Conservation (phyloP, 2,113 vertebrate genomes). For the Aphyosemion australe region DNA sequence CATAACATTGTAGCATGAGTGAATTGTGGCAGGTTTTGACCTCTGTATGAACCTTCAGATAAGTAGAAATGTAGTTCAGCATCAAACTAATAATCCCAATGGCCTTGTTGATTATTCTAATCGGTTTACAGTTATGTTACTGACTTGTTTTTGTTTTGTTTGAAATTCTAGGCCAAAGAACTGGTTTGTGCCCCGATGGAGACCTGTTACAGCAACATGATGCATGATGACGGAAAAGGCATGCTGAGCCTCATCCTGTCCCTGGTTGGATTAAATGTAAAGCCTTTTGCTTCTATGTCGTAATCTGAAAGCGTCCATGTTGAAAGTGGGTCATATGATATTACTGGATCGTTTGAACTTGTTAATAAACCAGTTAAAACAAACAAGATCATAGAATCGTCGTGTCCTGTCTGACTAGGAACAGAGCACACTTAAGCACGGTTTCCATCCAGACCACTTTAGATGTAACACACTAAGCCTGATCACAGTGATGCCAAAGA, state of each 20-base stretch:
- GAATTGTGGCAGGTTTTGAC: too few relatives aligned
- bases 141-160: neutral
- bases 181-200: constrained; percentile 88
- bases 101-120: neutral
- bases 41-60: too few relatives aligned
- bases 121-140: neutral
- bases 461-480: too few relatives aligned
- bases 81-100: neutral
- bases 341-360: too few relatives aligned
- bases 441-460: too few relatives aligned
- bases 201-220: constrained; percentile 88
- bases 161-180: constrained; percentile 77
- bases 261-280: constrained; percentile 90
- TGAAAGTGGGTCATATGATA: neutral
- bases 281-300: neutral
- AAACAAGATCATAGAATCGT: too few relatives aligned
- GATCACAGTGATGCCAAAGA: too few relatives aligned
- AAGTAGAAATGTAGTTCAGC: neutral
- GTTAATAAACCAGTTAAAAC: too few relatives aligned
- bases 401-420: too few relatives aligned
- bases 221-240: constrained; percentile 82
- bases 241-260: constrained; percentile 88
- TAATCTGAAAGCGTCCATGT: constrained; percentile 2
- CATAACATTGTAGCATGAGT: too few relatives aligned
- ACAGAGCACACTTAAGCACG: too few relatives aligned